Conservation (phyloP, 2,888 invertebrate genomes). For the Hyles lineata region DNA sequence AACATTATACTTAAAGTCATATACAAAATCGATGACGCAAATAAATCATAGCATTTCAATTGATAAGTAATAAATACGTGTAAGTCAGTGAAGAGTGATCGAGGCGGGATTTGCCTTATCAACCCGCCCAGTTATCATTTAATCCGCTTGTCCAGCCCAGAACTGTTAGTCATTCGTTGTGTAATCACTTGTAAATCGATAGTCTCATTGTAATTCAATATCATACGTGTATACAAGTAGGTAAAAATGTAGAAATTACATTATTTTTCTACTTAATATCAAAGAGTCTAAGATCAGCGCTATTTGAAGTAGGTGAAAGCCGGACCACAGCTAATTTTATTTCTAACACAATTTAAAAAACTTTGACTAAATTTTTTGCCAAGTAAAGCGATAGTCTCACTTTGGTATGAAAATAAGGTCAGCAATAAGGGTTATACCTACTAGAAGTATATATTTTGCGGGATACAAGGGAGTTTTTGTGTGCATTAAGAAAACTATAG, state of each 20-base stretch:
- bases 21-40: not conserved
- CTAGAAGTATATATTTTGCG: too few species aligned
- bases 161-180: conserved; percentile 30
- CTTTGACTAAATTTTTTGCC: too few species aligned
- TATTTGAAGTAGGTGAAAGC: too few species aligned
- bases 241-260: not conserved
- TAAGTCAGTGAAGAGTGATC: conserved; percentile 2
- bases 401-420: too few species aligned
- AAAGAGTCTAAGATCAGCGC: too few species aligned
- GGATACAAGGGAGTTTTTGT: too few species aligned
- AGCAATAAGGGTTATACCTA: too few species aligned
- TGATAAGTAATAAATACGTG: conserved; percentile 19
- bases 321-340: too few species aligned
- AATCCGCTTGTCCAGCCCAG: conserved; percentile 45
- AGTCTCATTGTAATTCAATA: conserved; percentile 14
- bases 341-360: too few species aligned
- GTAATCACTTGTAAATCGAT: conserved; percentile 40
- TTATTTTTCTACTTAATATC: too few species aligned
- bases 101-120: conserved; percentile 41
- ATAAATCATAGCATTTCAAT: conserved; percentile 6
- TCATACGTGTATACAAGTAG: not conserved
- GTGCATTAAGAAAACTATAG: too few species aligned
- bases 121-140: conserved; percentile 55
- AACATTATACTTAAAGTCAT: not conserved
- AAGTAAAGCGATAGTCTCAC: too few species aligned